Conservation (phyloP, 1,140 invertebrate species). For the Parapsyche elsis region DNA sequence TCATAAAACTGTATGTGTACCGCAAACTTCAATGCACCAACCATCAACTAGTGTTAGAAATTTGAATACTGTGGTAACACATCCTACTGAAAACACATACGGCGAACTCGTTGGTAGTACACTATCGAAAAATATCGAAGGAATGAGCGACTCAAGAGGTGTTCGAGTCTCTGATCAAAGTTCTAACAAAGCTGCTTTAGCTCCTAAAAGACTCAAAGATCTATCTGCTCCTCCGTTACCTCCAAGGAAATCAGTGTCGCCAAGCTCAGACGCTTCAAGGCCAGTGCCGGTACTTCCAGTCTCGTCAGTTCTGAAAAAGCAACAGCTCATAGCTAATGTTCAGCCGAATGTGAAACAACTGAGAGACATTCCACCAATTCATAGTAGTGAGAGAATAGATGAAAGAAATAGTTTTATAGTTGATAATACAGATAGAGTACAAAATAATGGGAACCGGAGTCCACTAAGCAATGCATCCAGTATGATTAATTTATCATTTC, state of each 20-base stretch:
- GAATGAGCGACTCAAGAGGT: constrained; percentile 11
- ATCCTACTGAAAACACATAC: constrained; percentile 61
- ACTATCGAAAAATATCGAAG: constrained; percentile 22
- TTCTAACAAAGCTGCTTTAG: constrained; percentile 52
- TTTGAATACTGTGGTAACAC: constrained; percentile 47
- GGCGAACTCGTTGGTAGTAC: constrained; percentile 47
- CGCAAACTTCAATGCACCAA: constrained; percentile 31
- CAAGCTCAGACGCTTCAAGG: constrained; percentile 54
- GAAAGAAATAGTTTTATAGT: constrained; percentile 20
- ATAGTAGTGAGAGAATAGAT: not conserved
- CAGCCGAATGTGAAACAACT: constrained; percentile 32
- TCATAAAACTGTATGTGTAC: constrained; percentile 41
- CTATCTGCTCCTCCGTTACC: constrained; percentile 64
- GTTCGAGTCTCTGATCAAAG: constrained; percentile 5
- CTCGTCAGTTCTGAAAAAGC: not conserved
- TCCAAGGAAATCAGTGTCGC: constrained; percentile 63
- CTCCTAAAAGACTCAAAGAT: constrained; percentile 58
- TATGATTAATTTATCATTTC: constrained; percentile 53
- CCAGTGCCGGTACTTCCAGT: not conserved
- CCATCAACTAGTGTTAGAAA: constrained; percentile 49
- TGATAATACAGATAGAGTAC: constrained; percentile 47
- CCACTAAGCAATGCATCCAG: constrained; percentile 52
- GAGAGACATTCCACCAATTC: constrained; percentile 23
- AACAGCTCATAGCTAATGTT: constrained; percentile 28
- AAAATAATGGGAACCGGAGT: constrained; percentile 49